Evolutionary conservation across 2,888 invertebrate species (phyloP), one percentile per base, ranked within the genome.

Genomic region (Sphaerophoria taeniata): DNA sequence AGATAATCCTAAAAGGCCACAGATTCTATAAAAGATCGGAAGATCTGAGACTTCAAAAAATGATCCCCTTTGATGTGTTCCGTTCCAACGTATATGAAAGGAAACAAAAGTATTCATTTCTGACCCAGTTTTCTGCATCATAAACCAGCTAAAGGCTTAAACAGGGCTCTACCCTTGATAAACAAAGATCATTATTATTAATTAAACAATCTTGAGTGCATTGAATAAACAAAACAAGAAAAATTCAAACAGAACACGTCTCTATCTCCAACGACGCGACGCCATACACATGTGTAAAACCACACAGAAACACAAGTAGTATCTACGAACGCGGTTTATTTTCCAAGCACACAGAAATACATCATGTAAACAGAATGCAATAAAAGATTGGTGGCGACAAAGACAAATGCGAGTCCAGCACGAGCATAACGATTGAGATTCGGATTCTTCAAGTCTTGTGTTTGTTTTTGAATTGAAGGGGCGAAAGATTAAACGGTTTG

Each of bases 401-500:
- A 60, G 60, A 58, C 56, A 14, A 56, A 12, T 16, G n/a, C 56
- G 6, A 34, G 0, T 4, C 31, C 45, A 45, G n/a, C 31, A 24
- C 24, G 24, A 24, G 24, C 24, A 33, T 33, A 31, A 61, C 11
- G 58, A 65, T 60, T 81, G 56, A 65, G 74, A 36, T 70, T 74
- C 67, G 51, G 49, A 73, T 45, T 58, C 34, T 31, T 49, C 11
- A 60, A 56, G 34, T 63, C 65, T 81, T 33, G 33, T 75, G 65
- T 60, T 45, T 56, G 39, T 14, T 45, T 56, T 76, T 53, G 53
- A 53, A 51, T 67, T 67, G 53, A 65, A 71, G 75, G 71, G 65
- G 70, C 53, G 51, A 81, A 49, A 71, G 81, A 81, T 75, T 81
- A 81, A 80, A 11, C 33, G 53, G 73, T 60, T 61, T 67, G 79